Percentiles rank a stretch among this genome's conserved stretches.
Conservation (phyloP, 2,113 vertebrate species). For the Peromyscus polionotus region DNA sequence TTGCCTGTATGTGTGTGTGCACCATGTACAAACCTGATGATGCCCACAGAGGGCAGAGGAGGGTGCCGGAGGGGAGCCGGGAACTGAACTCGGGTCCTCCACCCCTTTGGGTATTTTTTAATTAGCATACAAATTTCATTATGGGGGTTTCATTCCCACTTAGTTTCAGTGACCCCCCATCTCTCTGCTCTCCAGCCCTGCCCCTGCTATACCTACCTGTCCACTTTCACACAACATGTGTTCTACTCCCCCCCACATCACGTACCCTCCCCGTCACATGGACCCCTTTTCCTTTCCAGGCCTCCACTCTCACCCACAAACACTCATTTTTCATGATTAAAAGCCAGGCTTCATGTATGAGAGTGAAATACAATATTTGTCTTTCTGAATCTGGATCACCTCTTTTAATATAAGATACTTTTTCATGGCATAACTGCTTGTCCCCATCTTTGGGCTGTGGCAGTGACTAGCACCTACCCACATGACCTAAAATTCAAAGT, state of each 20-base stretch:
- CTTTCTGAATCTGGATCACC: not conserved
- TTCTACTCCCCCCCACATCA: not conserved
- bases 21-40: not conserved
- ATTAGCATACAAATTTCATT: not conserved
- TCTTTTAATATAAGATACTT: not conserved
- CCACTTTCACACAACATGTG: not conserved
- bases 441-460: not conserved
- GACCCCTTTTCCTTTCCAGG: not conserved
- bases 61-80: not conserved
- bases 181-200: not conserved
- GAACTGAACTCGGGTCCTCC: not conserved
- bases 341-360: not conserved
- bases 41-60: not conserved
- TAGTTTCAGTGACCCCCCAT: not conserved
- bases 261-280: not conserved
- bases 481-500: no score
- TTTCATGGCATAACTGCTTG: fast-evolving
- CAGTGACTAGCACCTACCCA: no score
- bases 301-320: not conserved
- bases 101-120: not conserved
- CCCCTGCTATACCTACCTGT: not conserved
- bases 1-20: not conserved
- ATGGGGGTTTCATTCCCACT: not conserved
- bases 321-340: not conserved
- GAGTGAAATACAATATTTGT: not conserved